Evolutionary conservation across 2,113 vertebrate species (phyloP), one percentile per base, ranked within the genome.

Genomic region (Notarius quadriscutis): DNA sequence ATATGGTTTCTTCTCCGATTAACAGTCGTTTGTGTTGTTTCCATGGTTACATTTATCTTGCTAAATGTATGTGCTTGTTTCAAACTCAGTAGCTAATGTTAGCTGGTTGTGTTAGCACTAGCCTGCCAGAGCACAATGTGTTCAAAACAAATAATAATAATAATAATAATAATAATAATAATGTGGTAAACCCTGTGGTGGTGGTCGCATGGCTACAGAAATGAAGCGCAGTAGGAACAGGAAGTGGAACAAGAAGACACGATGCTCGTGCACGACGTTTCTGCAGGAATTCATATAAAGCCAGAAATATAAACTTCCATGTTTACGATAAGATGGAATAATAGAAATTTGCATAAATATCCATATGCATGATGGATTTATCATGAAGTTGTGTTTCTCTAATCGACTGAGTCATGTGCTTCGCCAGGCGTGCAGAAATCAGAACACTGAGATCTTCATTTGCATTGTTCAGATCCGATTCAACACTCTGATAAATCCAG

Each of bases 181-280:
- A 41, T n/a, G 67, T 30, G 27, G 67, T 30, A 15, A 69, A 74
- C 34, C 34, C 41, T 4, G 4, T 75, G 72, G 50, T 77, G 50
- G 25, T 51, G 41, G 74, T 53, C 48, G 41, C 55, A 34, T 60
- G 55, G 2, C 57, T 60, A 58, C 78, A 81, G 27, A 41, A 48
- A 41, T 41, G 18, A 81, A 63, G 57, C 57, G 25, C 18, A 5
- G 5, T 3, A 48, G 84, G 77, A 74, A 88, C 48, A 89, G 89
- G 41, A 41, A 41, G 41, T 41, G 41, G 41, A 41, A 41, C 41
- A 41, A 41, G 90, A 91, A 92, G 90, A 92, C 84, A 10, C 84
- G 80, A 90, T 57, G 22, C 81, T 78, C 86, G 63, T 74, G 53
- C 71, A 81, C 77, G 18, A 86, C 20, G 11, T 80, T 72, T 41